Evolutionary conservation across 1,140 invertebrate species (phyloP).

Genomic region (Drosophila aff.): DNA sequence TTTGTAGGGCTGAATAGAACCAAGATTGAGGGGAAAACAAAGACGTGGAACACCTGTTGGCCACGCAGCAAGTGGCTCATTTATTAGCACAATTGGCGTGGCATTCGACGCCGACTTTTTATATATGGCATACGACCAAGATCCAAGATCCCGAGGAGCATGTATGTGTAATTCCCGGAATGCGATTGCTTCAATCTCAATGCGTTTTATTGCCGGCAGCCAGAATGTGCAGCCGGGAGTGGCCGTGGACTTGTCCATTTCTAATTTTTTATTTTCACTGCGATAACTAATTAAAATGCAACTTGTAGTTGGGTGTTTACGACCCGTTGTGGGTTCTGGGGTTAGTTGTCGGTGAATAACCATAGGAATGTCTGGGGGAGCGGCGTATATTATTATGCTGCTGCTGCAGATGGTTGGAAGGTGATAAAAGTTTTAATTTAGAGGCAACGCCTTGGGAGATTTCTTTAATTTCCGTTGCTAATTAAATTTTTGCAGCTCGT

Average conservation of each 20-base stretch:
- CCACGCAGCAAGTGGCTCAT: slow-evolving; percentile 58
- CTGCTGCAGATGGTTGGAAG: neutral
- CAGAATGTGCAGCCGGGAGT: slow-evolving; percentile 28
- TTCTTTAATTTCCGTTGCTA: slow-evolving; percentile 21
- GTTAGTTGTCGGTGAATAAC: slow-evolving; percentile 29
- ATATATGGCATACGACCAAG: slow-evolving; percentile 18
- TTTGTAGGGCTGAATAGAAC: slow-evolving; percentile 31
- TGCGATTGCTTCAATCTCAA: slow-evolving; percentile 55
- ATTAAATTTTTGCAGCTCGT: slow-evolving; percentile 51
- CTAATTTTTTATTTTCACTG: slow-evolving; percentile 25
- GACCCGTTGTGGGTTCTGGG: slow-evolving; percentile 18
- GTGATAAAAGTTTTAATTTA: slow-evolving; percentile 34
- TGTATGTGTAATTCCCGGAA: slow-evolving; percentile 58
- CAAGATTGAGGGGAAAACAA: slow-evolving; percentile 23
- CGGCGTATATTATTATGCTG: slow-evolving; percentile 16
- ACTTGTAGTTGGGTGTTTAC: slow-evolving; percentile 57
- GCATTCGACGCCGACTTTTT: slow-evolving; percentile 32
- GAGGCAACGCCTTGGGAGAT: slow-evolving; percentile 7
- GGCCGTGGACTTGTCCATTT: slow-evolving; percentile 16
- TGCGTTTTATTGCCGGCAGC: slow-evolving; percentile 54
- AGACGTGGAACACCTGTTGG: slow-evolving; percentile 64
- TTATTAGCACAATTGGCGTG: slow-evolving; percentile 67
- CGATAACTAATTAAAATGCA: slow-evolving; percentile 58
- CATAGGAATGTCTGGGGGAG: slow-evolving; percentile 24
- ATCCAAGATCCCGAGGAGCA: slow-evolving; percentile 5